Base-by-base conservation (phyloP, 2,113 vertebrate genomes). In the Ornithorhynchus anatinus region DNA sequence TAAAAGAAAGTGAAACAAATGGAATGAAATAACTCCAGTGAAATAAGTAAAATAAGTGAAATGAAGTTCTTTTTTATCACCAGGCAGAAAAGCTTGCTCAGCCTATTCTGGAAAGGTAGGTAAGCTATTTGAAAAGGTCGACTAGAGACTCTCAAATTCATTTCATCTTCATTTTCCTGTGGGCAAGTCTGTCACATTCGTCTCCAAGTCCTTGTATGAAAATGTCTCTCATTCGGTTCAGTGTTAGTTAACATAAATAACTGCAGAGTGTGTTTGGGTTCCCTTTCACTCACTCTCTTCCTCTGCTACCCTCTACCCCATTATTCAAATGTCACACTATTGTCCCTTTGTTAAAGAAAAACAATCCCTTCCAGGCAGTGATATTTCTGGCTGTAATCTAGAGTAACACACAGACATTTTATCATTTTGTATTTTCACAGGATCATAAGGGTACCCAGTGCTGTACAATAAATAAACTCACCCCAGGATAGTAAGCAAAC, bases 381-480 rank as follows among this genome's bases (percentile, higher is more conserved):
- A 38, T 27, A 17, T 3, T 43, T 5, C 40, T 67, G 36, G 8
- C 62, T 53, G 7, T n/a, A n/a, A n/a, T n/a, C n/a, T n/a, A n/a
- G n/a, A n/a, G n/a, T n/a, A n/a, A n/a, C n/a, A n/a, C n/a, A n/a
- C n/a, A n/a, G n/a, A n/a, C n/a, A n/a, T 45, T 32, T 42, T 10
- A 42, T 39, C 10, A 25, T 2, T n/a, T 13, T 32, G 3, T 22
- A 1, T 38, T 52, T 57, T 53, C 22, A 64, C 3, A 20, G n/a
- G 52, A 39, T 15, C 38, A 19, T n/a, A 31, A 27, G 19, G 31
- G n/a, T 1, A 64, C 27, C 22, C 9, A 31, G 22, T 31, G 61
- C 63, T 65, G 58, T 50, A 15, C 48, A 75, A 69, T 47, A 59
- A 44, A n/a, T n/a, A n/a, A n/a, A n/a, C n/a, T n/a, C n/a, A n/a